Base-by-base conservation (phyloP, 1,140 invertebrate species). In the Luehdorfia chinensis region DNA sequence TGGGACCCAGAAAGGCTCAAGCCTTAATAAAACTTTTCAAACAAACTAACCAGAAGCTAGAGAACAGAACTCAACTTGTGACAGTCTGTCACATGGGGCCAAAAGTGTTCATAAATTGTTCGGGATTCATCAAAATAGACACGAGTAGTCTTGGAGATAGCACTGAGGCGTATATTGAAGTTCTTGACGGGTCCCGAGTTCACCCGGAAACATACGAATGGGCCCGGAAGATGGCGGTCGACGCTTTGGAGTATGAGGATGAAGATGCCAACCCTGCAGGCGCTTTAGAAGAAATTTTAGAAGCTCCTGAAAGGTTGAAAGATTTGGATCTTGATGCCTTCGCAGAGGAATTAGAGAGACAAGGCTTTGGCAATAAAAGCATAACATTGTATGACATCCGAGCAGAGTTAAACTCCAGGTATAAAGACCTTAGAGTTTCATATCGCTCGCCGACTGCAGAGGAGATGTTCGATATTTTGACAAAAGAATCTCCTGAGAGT, bases 141-240 rank as follows among this genome's bases (percentile, higher is more conserved):
- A 98, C 97, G 0, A 96, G 94, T 62, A 95, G 95, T 55, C 79
- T 99, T 11, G 96, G 96, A 7, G 97, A 99, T 70, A 94, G 95
- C 72, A 97, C 96, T 0, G 96, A 98, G 66, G 93, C 94, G 0
- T 97, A 98, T 65, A 95, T 98, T 0, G 97, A 99, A 89, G 96
- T 99, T 0, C 84, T 99, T 2, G 98, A 99, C 76, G 97, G 97
- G 0, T 98, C 98, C 0, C 89, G 98, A 55, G 97, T 99, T 0
- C 98, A 99, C 88, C 98, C 98, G 0, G 98, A 99, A 87, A 97
- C 97, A 0, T 99, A 99, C 66, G 98, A 99, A 78, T 99, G 98
- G 98, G 98, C 98, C 0, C 87, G 97, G 12, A 99, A 99, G 88
- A 99, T 99, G 98, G 98, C 98, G 2, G 97, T 99, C 0, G 98